These are phyloP conservation scores for Sorex fumeus DNA, from an alignment of 2,113 vertebrate species.

Conservation along the genomic window DNA sequence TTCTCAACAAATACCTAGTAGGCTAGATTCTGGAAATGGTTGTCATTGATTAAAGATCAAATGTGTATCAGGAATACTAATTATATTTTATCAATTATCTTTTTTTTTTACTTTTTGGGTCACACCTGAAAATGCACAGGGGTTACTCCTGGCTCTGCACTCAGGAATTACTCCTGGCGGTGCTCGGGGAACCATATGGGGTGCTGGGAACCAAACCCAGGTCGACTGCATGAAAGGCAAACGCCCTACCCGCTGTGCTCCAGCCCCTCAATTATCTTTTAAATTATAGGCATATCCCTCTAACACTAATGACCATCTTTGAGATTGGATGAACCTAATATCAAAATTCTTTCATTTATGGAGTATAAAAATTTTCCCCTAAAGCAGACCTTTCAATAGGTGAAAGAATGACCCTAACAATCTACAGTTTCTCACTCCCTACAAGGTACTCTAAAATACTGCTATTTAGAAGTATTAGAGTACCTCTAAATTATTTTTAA, in stretches of 20 bases:
- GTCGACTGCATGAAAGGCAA: too few relatives aligned
- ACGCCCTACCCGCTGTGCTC: too few relatives aligned
- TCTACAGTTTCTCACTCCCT: neutral
- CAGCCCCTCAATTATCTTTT: neutral
- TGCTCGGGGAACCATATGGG: too few relatives aligned
- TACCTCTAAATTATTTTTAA: too few relatives aligned
- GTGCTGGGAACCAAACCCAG: too few relatives aligned
- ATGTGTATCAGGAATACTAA: neutral
- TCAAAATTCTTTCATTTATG: neutral
- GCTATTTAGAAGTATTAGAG: neutral
- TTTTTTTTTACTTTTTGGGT: too few relatives aligned
- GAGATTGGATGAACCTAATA: constrained; percentile 4
- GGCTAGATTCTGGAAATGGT: neutral
- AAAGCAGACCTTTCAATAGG: neutral
- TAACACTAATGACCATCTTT: neutral
- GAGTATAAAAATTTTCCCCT: neutral
- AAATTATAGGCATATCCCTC: neutral
- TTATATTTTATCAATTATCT: neutral
- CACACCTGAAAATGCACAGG: too few relatives aligned
- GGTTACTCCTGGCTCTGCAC: too few relatives aligned
- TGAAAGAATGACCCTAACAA: neutral
- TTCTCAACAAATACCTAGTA: neutral
- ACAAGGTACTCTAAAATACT: neutral
- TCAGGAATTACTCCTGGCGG: too few relatives aligned
- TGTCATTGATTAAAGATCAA: neutral